Evolutionary conservation across 2,797 vertebrate genomes (phyloP), one percentile per base, ranked within the genome.

Genomic region (Lerista edwardsae): DNA sequence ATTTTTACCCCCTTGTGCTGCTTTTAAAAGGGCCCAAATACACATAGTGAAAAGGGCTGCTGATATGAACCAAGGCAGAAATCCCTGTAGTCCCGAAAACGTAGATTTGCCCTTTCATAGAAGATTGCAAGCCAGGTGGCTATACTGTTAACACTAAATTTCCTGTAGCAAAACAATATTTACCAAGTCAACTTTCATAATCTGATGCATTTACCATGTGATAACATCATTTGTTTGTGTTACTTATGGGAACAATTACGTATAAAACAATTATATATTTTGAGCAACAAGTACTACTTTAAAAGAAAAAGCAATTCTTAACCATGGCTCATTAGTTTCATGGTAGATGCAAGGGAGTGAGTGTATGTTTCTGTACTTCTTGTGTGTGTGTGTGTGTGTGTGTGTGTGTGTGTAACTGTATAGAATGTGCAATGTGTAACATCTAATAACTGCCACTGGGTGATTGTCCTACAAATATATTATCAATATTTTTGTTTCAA

Each of bases 401-500:
- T 51, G 71, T 64, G 4, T 75, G 67, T 59, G 25, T 77, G 80
- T 91, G 83, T 82, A 88, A 77, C 65, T 82, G 64, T 86, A 89
- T 0, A 27, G 93, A 93, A 92, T 83, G 87, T 86, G 91, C 95
- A 91, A 93, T 88, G 88, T 72, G 84, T 93, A 84, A 86, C n/a
- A 90, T 88, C 91, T 92, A 88, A 79, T 87, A 91, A 90, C 82
- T 90, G 90, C 87, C 89, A 91, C 85, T 92, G 91, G 89, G 90
- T 91, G 88, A 93, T 69, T 88, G 91, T 95, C 89, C 61, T 93
- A 92, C 59, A 14, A 59, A 87, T 94, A 92, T 90, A 95, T 80
- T 95, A 94, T 95, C 94, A 94, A 95, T 95, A 96, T 97, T 95
- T 96, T 96, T 96, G 96, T 97, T 92, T 90, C 81, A 87, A 83